Evolutionary conservation across 2,888 invertebrate genomes (phyloP).

Genomic region (Agelastica alni): DNA sequence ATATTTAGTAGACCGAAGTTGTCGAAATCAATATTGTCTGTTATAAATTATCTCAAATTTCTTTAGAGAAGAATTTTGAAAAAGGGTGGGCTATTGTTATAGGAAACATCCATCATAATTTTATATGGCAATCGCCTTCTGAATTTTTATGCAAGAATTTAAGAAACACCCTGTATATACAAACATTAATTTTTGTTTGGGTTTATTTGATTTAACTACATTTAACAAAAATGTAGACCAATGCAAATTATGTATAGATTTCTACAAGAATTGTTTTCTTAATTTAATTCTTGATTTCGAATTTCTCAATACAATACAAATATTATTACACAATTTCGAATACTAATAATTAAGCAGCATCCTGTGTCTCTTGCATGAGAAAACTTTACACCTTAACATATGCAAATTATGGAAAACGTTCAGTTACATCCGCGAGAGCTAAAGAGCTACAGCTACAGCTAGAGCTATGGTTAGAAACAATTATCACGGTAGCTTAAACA

Average conservation of each 20-base stretch:
- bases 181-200: not conserved
- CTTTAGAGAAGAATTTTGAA: too few species aligned
- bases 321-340: conserved; percentile 38
- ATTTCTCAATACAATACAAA: conserved; percentile 29
- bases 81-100: too few species aligned
- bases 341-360: conserved; percentile 40
- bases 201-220: not conserved
- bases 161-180: too few species aligned
- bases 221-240: too few species aligned
- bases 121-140: too few species aligned
- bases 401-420: conserved; percentile 41
- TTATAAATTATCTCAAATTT: too few species aligned
- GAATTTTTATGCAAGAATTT: too few species aligned
- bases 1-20: too few species aligned
- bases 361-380: conserved; percentile 31
- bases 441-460: conserved; percentile 9
- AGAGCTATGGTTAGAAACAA: conserved; percentile 24
- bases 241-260: too few species aligned
- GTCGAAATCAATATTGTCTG: too few species aligned
- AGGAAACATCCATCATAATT: too few species aligned
- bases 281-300: not conserved
- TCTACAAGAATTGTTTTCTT: too few species aligned
- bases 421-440: conserved; percentile 1
- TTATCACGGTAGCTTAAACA: conserved; percentile 43
- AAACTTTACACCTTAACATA: conserved; percentile 40